Evolutionary conservation across 2,888 invertebrate genomes (phyloP).

Genomic region (Kuschelorhynchus macadamiae): DNA sequence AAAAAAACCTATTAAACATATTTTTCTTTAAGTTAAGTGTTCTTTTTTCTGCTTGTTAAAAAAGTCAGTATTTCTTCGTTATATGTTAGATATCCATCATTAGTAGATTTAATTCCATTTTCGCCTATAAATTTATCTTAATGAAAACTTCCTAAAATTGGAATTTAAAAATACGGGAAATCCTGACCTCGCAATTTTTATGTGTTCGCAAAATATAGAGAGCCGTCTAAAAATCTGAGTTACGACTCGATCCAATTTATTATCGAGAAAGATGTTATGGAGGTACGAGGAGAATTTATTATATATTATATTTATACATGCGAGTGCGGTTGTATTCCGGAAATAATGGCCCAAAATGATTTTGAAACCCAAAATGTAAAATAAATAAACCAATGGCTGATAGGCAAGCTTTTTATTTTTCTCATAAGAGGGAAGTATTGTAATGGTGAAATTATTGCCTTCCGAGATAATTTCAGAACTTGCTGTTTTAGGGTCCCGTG

Average conservation of each 20-base stretch:
- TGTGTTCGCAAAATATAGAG: slow-evolving; percentile 25
- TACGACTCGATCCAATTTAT: slow-evolving; percentile 35
- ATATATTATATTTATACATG: slow-evolving; percentile 20
- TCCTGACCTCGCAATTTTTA: slow-evolving; percentile 26
- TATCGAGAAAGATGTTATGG: slow-evolving; percentile 23
- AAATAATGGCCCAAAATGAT: too few relatives aligned
- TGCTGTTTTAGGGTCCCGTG: too few relatives aligned
- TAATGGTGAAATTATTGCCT: too few relatives aligned
- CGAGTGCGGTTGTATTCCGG: too few relatives aligned
- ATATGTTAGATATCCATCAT: slow-evolving; percentile 3
- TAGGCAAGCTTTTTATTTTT: too few relatives aligned
- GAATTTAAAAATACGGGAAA: slow-evolving; percentile 17
- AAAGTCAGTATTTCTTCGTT: slow-evolving; percentile 14
- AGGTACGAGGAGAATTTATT: slow-evolving; percentile 19
- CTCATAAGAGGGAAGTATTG: too few relatives aligned
- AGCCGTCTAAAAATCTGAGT: slow-evolving; percentile 36
- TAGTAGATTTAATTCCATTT: slow-evolving; percentile 19
- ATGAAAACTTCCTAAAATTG: slow-evolving; percentile 16
- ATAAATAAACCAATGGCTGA: too few relatives aligned
- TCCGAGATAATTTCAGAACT: too few relatives aligned
- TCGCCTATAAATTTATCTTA: slow-evolving; percentile 15
- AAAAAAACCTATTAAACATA: neutral
- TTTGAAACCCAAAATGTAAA: too few relatives aligned
- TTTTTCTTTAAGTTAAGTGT: too few relatives aligned
- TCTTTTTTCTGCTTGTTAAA: slow-evolving; percentile 3